Base-by-base conservation (phyloP, 2,113 vertebrate genomes). In the Nibea albiflora region DNA sequence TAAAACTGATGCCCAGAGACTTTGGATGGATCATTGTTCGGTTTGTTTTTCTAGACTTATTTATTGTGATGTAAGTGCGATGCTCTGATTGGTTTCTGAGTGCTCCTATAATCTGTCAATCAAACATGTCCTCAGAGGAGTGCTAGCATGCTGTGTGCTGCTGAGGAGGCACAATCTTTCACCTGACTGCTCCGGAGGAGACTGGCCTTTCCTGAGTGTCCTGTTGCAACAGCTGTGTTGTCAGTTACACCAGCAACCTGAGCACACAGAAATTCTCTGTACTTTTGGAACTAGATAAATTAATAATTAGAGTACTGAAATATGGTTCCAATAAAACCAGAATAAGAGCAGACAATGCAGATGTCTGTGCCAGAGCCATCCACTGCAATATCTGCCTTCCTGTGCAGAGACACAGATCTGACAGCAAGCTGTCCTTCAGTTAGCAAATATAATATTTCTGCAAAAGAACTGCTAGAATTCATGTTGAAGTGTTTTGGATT, bases 111-210 rank as follows among this genome's bases (percentile, higher is more conserved):
- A 24, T 66, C 46, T 68, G 71, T 64, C n/a, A 54, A 20, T 11
- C 71, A 54, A 53, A 47, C 63, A 11, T 61, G 47, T 73, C 62
- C 61, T 66, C 61, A 10, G 61, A 58, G 47, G 39, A 60, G 62
- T 44, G 22, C 26, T 9, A 67, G 66, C 17, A 20, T 44, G 20
- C 52, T 56, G 42, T 26, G n/a, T 52, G 63, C 54, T 81, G 56
- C 54, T 81, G 56, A 68, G 63, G n/a, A 20, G 44, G 78, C 56
- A 53, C 50, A 44, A 44, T 46, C 31, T 22, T 74, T 67, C 53
- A 53, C 54, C 44, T 54, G 62, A 31, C 26, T 26, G 61, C 62
- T 73, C 62, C 53, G n/a, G 16, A 52, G 26, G 42, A 73, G 16
- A 66, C 49, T 14, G 49, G 5, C 77, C 71, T 65, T 56, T 39